A percentile compares a stretch with the other conserved stretches of the same genome.
Evolutionary conservation across 2,113 vertebrate species (phyloP).

Genomic region (Cepphus grylle): DNA sequence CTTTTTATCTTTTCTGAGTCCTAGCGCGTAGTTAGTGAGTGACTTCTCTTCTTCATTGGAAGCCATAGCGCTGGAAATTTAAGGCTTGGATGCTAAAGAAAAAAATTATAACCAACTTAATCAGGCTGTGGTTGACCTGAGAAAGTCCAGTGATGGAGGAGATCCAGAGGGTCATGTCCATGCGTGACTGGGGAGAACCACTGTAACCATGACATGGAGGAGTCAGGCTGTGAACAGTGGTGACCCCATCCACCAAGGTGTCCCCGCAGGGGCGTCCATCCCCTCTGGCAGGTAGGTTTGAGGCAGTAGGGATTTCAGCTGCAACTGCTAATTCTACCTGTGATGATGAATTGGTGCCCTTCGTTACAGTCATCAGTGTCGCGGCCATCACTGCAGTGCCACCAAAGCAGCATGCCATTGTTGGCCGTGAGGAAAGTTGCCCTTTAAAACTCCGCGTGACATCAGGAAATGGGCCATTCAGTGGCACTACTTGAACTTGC

Average conservation of each 20-base stretch:
- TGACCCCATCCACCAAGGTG: neutral
- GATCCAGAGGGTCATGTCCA: neutral
- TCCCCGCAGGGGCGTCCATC: fast-evolving
- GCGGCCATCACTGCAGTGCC: fast-evolving
- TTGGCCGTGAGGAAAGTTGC: neutral
- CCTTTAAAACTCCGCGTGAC: neutral
- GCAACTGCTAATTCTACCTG: neutral
- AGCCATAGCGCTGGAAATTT: neutral
- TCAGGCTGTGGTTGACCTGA: neutral
- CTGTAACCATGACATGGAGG: neutral
- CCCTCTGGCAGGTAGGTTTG: neutral
- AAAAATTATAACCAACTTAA: neutral
- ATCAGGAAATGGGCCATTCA: neutral
- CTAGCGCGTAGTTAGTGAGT: neutral
- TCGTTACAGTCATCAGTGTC: fast-evolving
- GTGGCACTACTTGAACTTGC: neutral
- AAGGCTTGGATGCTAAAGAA: neutral
- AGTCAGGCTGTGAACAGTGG: neutral
- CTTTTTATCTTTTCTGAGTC: neutral
- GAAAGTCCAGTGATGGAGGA: neutral
- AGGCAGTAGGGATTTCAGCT: neutral
- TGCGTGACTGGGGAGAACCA: fast-evolving
- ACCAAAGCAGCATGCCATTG: fast-evolving
- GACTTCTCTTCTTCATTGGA: neutral
- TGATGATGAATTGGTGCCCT: neutral